A percentile compares a stretch with the other conserved stretches of the same genome.
These are phyloP conservation scores for Glomeris marginata DNA, from an alignment of 2,888 invertebrate genomes.

Conservation along the genomic window DNA sequence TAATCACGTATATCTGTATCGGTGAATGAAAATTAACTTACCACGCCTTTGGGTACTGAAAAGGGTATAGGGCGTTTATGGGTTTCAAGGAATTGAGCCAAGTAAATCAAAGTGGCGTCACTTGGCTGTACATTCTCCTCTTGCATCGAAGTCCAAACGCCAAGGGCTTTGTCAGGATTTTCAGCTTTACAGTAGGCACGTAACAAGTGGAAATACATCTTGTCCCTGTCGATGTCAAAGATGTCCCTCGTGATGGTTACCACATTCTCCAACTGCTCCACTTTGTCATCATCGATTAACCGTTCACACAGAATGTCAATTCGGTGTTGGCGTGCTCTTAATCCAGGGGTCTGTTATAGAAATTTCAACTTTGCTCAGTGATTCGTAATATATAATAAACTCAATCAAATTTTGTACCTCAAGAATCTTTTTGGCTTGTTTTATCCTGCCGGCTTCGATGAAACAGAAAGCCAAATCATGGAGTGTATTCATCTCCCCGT, in stretches of 20 bases:
- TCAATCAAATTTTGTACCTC: conserved; percentile 35
- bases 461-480: conserved; percentile 70
- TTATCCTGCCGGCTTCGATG: conserved; percentile 59
- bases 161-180: conserved; percentile 56
- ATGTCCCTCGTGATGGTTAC: conserved; percentile 61
- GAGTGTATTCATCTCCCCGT: conserved; percentile 69
- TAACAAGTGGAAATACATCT: conserved; percentile 58
- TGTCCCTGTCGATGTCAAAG: conserved; percentile 54
- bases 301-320: conserved; percentile 45
- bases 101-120: conserved; percentile 46
- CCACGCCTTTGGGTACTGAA: conserved; percentile 36
- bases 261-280: conserved; percentile 53
- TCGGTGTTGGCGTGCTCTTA: conserved; percentile 49
- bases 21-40: background rate
- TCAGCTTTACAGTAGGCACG: conserved; percentile 51
- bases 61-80: conserved; percentile 57
- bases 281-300: conserved; percentile 39
- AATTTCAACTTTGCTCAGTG: conserved; percentile 2
- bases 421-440: conserved; percentile 67
- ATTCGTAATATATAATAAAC: too few relatives aligned
- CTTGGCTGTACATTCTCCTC: conserved; percentile 61
- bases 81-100: conserved; percentile 48
- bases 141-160: conserved; percentile 68
- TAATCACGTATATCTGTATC: background rate
- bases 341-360: conserved; percentile 49